Evolutionary conservation across 2,888 invertebrate genomes (phyloP).

Genomic region (Limnephilus rhombicus): DNA sequence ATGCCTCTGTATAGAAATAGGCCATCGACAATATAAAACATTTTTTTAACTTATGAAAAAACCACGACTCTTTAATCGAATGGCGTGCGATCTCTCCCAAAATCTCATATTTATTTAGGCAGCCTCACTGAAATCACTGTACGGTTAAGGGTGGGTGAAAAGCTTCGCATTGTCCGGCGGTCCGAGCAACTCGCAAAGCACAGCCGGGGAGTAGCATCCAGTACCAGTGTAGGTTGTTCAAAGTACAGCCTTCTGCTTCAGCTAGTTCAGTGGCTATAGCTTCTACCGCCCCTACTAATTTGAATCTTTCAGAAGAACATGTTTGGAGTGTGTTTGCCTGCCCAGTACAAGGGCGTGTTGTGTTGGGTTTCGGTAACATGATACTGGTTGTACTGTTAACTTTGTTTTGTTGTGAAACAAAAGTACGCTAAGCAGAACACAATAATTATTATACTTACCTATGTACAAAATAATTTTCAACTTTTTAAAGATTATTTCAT

Average conservation of each 20-base stretch:
- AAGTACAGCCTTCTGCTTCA: neutral
- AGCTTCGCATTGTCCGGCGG: slow-evolving; percentile 50
- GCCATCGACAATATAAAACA: too few relatives aligned
- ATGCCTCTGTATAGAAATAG: too few relatives aligned
- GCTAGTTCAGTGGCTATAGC: neutral
- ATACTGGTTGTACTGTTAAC: neutral
- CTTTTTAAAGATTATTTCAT: too few relatives aligned
- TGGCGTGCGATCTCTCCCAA: neutral
- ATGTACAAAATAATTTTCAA: too few relatives aligned
- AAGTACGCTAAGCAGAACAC: neutral
- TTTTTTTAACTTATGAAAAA: neutral
- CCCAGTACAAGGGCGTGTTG: neutral
- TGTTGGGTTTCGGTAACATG: neutral
- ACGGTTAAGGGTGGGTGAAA: slow-evolving; percentile 35
- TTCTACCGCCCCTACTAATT: slow-evolving; percentile 50
- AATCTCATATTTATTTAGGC: slow-evolving; percentile 26
- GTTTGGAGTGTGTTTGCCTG: slow-evolving; percentile 5
- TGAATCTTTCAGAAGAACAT: slow-evolving; percentile 50
- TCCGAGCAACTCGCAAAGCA: slow-evolving; percentile 32
- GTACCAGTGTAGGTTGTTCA: neutral
- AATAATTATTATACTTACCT: neutral
- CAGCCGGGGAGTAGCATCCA: neutral
- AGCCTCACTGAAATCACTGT: slow-evolving; percentile 45
- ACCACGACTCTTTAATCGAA: neutral
- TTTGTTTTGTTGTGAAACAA: neutral